Base-by-base conservation (phyloP, 2,797 vertebrate species). In the Leptodactylus fallax region DNA sequence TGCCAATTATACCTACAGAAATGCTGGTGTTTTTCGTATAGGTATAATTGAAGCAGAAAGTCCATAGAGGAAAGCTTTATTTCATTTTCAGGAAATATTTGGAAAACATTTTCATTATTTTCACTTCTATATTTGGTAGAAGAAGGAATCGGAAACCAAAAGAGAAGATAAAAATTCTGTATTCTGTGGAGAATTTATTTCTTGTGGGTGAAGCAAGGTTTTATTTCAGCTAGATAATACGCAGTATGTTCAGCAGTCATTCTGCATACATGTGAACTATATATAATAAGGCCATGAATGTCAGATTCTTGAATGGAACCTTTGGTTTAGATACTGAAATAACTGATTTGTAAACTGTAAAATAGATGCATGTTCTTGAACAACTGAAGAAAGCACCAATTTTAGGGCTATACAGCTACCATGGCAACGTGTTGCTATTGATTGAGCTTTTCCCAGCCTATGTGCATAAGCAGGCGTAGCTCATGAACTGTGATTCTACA, bases 401-500 rank as follows among this genome's bases (percentile, higher is more conserved):
- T 81, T 13, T 23, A 36, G 51, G 56, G 25, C 23, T 36, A 36
- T 71, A 19, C 25, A 51, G 51, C 72, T 83, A 47, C 79, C 72
- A 72, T 83, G 55, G 79, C 83, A 85, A 85, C 74, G 27, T 81
- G 53, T 56, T 60, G n/a, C 67, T 56, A 27, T 67, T 84, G 72
- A 88, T 84, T 88, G 81, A 88, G 69, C 81, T 88, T 56, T 47
- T 60, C 74, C 67, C 19, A 60, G 74, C 23, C 81, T 21, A 14
- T n/a, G 45, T 27, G 13, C 25, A 17, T 61, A 72, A 58, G 27
- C 8, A 71, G 17, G 17, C 56, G 72, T 47, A 60, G 14, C 65
- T 72, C 16, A 60, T 45, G 12, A 74, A 27, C 45, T 27, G 61
- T 9, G 74, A 55, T n/a, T 85, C 69, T 72, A 3, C 7, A 9